A percentile compares a stretch with the other conserved stretches of the same genome.
phyloP scores from a whole-genome alignment of 2,113 vertebrate genomes.

The Nycticorax nycticorax region DNA sequence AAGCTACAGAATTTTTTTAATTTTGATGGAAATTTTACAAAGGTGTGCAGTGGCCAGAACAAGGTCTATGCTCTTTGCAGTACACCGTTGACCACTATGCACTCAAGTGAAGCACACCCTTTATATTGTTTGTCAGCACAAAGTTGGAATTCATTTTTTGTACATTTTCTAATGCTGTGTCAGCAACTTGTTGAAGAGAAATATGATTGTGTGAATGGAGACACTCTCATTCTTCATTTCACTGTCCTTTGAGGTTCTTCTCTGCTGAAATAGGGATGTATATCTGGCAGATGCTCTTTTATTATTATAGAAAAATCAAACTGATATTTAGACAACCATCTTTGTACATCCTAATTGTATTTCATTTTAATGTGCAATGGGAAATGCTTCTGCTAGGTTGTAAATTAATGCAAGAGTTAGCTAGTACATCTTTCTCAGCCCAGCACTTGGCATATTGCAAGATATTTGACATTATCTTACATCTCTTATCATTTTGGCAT shows the following conservation, averaged over 20 bases:
- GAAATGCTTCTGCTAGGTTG: neutral
- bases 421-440: neutral
- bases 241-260: neutral
- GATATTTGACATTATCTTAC: neutral
- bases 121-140: neutral
- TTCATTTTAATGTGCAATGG: neutral
- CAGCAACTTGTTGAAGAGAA: neutral
- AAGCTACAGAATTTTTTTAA: neutral
- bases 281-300: neutral
- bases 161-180: neutral
- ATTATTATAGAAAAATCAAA: neutral
- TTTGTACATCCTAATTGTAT: neutral
- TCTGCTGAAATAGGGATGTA: neutral
- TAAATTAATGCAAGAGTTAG: neutral
- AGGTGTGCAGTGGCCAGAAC: neutral
- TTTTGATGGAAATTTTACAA: neutral
- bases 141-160: neutral
- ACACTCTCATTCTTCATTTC: neutral
- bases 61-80: neutral
- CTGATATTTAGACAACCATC: neutral
- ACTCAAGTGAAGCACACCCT: neutral
- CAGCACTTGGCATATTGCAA: neutral
- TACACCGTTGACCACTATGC: neutral
- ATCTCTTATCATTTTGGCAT: neutral
- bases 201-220: neutral